Percentiles rank a stretch among this genome's conserved stretches.
phyloP scores from a whole-genome alignment of 2,113 vertebrate genomes.

The Pseudorhombus dupliciocellatus region DNA sequence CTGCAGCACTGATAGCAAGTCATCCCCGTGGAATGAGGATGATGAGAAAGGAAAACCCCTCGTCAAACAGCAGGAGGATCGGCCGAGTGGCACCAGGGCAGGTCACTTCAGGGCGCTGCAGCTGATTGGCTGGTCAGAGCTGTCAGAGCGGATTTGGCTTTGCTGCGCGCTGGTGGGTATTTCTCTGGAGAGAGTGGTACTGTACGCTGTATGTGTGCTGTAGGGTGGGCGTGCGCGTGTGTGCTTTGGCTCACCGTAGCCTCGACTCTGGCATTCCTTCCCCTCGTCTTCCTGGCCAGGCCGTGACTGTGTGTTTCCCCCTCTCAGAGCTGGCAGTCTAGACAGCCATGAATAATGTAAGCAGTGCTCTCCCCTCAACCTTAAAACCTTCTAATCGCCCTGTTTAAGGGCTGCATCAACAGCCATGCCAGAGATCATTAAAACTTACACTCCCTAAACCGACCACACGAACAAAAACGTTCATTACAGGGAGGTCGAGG shows the following conservation, averaged over 20 bases:
- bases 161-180: slow-evolving; percentile 9
- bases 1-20: neutral
- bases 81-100: slow-evolving; percentile 12
- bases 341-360: slow-evolving; percentile 78
- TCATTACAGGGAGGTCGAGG: slow-evolving; percentile 22
- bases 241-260: slow-evolving; percentile 41
- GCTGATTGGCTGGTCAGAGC: slow-evolving; percentile 43
- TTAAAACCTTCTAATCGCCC: slow-evolving; percentile 62
- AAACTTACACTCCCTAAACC: slow-evolving; percentile 53
- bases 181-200: slow-evolving; percentile 16
- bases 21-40: slow-evolving; percentile 45
- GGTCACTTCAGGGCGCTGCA: slow-evolving; percentile 52
- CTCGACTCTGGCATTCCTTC: slow-evolving; percentile 53
- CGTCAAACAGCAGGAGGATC: slow-evolving; percentile 30
- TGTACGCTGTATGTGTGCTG: slow-evolving; percentile 30
- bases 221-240: slow-evolving; percentile 21
- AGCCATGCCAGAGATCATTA: slow-evolving; percentile 63
- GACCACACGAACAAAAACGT: slow-evolving; percentile 41
- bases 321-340: slow-evolving; percentile 61
- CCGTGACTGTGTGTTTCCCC: slow-evolving; percentile 63
- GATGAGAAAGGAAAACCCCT: slow-evolving; percentile 56
- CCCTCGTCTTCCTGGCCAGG: slow-evolving; percentile 61
- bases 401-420: slow-evolving; percentile 71
- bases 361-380: slow-evolving; percentile 51
- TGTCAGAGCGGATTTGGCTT: slow-evolving; percentile 26